phyloP scores from a whole-genome alignment of 2,888 invertebrate species.

The Teinopalpus imperialis region DNA sequence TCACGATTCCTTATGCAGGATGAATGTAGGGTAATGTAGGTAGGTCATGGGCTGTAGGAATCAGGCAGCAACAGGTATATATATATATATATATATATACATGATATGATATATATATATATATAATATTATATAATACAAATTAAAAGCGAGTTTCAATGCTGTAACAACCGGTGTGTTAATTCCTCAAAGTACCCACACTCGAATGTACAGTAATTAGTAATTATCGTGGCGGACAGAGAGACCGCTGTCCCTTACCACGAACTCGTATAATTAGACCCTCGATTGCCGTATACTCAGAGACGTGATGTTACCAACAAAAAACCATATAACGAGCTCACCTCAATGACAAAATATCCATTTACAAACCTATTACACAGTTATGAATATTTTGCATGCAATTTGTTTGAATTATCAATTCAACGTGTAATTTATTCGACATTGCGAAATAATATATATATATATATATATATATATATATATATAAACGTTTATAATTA shows the following conservation, averaged over 20 bases:
- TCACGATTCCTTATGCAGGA: too few relatives aligned
- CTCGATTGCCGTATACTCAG: conserved; percentile 55
- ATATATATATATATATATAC: too few relatives aligned
- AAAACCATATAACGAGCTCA: conserved; percentile 26
- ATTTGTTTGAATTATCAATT: too few relatives aligned
- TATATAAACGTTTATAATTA: too few relatives aligned
- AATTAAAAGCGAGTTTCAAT: conserved; percentile 45
- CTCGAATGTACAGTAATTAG: conserved; percentile 46
- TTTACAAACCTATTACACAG: conserved; percentile 11
- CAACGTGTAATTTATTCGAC: too few relatives aligned
- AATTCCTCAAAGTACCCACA: conserved; percentile 50
- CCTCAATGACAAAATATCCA: conserved; percentile 10
- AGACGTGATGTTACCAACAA: conserved; percentile 44
- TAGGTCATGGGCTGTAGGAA: too few relatives aligned
- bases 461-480: too few relatives aligned
- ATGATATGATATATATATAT: too few relatives aligned
- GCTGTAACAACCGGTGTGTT: conserved; percentile 36
- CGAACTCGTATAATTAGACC: conserved; percentile 59
- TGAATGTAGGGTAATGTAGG: too few relatives aligned
- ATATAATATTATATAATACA: too few relatives aligned
- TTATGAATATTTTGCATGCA: conserved; percentile 2
- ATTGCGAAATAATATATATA: too few relatives aligned
- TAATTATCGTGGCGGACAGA: conserved; percentile 51
- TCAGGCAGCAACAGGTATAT: too few relatives aligned
- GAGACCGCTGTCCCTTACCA: conserved; percentile 49